Percentiles rank a stretch among this genome's conserved stretches.
Evolutionary conservation across 2,797 vertebrate species (phyloP).

Genomic region (Girardinus metallicus): DNA sequence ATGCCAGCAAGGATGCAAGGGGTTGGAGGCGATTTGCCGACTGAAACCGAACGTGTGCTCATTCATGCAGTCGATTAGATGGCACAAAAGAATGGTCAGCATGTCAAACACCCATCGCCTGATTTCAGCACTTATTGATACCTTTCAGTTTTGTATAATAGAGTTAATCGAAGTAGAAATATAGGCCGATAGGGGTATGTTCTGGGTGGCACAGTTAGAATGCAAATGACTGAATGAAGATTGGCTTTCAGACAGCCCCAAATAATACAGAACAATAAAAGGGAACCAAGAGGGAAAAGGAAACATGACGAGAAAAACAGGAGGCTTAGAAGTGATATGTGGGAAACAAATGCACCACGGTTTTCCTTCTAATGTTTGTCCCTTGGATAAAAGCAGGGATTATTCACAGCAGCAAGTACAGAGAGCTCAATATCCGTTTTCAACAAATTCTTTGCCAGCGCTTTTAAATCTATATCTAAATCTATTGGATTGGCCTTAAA

Average conservation of each 20-base stretch:
- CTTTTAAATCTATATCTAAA: not conserved
- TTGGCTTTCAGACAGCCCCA: not conserved
- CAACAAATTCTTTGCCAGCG: not conserved
- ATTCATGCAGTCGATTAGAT: not conserved
- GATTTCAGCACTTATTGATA: not conserved
- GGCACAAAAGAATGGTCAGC: conserved; percentile 4
- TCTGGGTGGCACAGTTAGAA: not conserved
- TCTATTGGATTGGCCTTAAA: not conserved
- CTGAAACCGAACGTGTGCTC: conserved; percentile 5
- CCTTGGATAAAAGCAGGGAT: not conserved
- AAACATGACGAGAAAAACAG: not conserved
- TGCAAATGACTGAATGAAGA: not conserved
- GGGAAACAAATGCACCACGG: not conserved
- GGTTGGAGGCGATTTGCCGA: not conserved
- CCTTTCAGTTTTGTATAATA: not conserved
- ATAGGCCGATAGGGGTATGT: not conserved
- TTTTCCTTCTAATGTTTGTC: not conserved
- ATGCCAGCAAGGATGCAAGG: too few relatives aligned
- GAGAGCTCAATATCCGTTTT: not conserved
- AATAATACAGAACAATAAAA: not conserved
- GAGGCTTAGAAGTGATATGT: not conserved
- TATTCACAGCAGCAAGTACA: not conserved
- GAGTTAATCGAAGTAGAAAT: not conserved
- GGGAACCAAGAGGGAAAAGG: not conserved
- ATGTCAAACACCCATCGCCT: conserved; percentile 8